Conservation (phyloP, 2,888 invertebrate genomes). For the Chrysolina oricalcia region DNA sequence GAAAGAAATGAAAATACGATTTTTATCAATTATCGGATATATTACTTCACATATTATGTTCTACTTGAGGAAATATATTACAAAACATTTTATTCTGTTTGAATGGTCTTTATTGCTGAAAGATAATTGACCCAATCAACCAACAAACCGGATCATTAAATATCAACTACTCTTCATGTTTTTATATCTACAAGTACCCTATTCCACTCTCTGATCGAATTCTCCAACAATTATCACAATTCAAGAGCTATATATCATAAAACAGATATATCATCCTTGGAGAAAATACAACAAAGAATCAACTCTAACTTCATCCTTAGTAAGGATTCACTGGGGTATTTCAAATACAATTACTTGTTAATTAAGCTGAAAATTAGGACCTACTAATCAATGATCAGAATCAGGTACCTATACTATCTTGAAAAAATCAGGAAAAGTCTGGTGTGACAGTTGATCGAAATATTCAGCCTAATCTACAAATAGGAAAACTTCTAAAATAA, state of each 20-base stretch:
- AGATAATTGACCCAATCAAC: too few species aligned
- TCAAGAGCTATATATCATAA: background rate
- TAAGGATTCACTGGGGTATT: background rate
- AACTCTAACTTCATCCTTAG: background rate
- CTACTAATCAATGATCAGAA: too few species aligned
- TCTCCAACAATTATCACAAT: background rate
- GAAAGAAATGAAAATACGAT: too few species aligned
- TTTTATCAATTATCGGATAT: too few species aligned
- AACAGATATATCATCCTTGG: background rate
- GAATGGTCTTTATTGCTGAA: too few species aligned
- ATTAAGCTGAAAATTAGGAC: background rate
- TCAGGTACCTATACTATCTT: too few species aligned
- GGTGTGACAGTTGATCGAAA: background rate
- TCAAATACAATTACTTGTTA: background rate
- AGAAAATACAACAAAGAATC: slow-evolving; percentile 5
- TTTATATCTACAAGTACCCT: background rate
- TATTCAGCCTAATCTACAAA: slow-evolving; percentile 25
- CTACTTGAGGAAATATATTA: too few species aligned
- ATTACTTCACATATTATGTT: too few species aligned
- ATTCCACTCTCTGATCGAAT: background rate
- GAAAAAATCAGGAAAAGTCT: too few species aligned
- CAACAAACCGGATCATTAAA: too few species aligned
- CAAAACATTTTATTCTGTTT: too few species aligned
- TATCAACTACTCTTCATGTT: background rate
- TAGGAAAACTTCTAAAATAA: slow-evolving; percentile 31